Conservation (phyloP, 2,113 vertebrate species). For the Setophaga coronata region DNA sequence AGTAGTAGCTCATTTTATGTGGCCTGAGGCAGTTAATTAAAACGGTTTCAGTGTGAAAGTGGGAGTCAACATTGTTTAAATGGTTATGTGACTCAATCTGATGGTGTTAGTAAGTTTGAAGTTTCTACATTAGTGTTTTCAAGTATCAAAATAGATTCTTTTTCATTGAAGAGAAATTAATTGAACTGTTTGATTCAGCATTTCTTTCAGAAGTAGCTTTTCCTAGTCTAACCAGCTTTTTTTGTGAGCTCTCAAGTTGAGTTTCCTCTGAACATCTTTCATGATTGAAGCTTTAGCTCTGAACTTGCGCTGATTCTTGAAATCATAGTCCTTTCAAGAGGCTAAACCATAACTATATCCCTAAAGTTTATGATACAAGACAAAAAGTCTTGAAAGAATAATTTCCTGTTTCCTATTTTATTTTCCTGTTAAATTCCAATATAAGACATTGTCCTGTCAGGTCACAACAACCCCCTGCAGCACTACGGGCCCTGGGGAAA, state of each 20-base stretch:
- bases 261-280: not conserved
- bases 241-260: not conserved
- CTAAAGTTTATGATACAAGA: not conserved
- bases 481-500: not conserved
- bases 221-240: not conserved
- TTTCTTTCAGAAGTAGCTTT: not conserved
- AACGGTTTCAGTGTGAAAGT: not conserved
- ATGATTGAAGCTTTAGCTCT: not conserved
- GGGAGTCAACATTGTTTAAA: conserved; percentile 5
- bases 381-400: not conserved
- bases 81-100: not conserved
- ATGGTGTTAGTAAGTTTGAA: not conserved
- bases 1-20: not conserved
- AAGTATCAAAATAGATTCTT: not conserved
- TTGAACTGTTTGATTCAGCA: not conserved
- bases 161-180: not conserved
- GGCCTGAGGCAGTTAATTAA: not conserved
- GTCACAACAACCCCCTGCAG: not conserved
- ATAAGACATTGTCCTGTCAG: not conserved
- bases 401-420: not conserved
- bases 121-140: not conserved
- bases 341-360: not conserved
- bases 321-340: not conserved
- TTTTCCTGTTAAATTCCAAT: not conserved
- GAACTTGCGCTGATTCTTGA: not conserved